phyloP scores from a whole-genome alignment of 1,140 invertebrate genomes.

The Heliconius hewitsoni region DNA sequence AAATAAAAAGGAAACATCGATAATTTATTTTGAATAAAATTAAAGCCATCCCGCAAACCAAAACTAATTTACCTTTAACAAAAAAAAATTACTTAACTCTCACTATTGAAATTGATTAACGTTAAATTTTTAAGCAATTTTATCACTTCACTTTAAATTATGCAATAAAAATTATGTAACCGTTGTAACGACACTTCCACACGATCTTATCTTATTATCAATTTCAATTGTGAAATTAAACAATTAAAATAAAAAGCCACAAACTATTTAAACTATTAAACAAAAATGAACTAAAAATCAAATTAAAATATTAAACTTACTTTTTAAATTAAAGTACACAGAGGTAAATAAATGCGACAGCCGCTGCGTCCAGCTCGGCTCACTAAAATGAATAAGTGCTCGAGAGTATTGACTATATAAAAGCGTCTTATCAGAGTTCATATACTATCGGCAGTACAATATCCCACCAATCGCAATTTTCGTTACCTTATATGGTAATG shows the following conservation, averaged over 20 bases:
- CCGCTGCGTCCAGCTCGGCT: slow-evolving; percentile 64
- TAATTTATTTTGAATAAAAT: neutral
- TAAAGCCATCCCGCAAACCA: neutral
- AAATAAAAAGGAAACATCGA: too few species aligned
- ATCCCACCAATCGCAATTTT: slow-evolving; percentile 74
- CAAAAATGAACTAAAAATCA: slow-evolving; percentile 24
- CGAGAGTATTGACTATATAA: slow-evolving; percentile 73
- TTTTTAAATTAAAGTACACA: slow-evolving; percentile 62
- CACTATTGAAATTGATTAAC: neutral
- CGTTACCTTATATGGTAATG: slow-evolving; percentile 77
- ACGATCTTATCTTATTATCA: slow-evolving; percentile 6
- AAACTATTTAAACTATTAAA: slow-evolving; percentile 29
- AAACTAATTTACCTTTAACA: neutral
- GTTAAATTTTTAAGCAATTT: neutral
- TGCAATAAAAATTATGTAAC: slow-evolving; percentile 41
- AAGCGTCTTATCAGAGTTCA: slow-evolving; percentile 73
- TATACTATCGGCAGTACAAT: slow-evolving; percentile 64
- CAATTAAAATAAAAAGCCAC: neutral
- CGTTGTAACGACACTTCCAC: slow-evolving; percentile 32
- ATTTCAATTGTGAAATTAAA: neutral
- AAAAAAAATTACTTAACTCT: neutral
- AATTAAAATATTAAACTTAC: slow-evolving; percentile 61
- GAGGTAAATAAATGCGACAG: slow-evolving; percentile 60
- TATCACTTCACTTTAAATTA: slow-evolving; percentile 36
- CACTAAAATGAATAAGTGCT: slow-evolving; percentile 66